phyloP scores from a whole-genome alignment of 2,797 vertebrate species.

The Rousettus madagascariensis region DNA sequence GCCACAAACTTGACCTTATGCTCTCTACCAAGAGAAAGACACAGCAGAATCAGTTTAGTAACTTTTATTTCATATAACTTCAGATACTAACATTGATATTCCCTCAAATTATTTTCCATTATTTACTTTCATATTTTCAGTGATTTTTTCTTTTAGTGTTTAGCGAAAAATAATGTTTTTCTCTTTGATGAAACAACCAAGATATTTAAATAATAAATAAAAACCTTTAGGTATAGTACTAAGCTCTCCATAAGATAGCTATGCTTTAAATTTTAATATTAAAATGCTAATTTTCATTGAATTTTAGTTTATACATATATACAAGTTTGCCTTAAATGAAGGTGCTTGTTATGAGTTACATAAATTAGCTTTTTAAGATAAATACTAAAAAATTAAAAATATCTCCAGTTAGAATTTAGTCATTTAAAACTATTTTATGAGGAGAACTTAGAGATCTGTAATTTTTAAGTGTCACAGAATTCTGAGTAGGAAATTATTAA shows the following conservation, averaged over 20 bases:
- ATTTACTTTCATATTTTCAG: constrained; percentile 36
- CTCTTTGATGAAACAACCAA: constrained; percentile 68
- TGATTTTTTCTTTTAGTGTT: constrained; percentile 52
- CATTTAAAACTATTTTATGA: constrained; percentile 15
- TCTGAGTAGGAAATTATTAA: neutral
- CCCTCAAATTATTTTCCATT: neutral
- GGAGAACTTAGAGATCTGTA: neutral
- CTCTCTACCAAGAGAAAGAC: constrained; percentile 54
- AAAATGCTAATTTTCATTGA: constrained; percentile 66
- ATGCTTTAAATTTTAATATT: constrained; percentile 40
- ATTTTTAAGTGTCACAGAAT: constrained; percentile 9
- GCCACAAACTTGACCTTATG: constrained; percentile 64
- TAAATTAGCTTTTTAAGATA: constrained; percentile 32
- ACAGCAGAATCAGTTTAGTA: neutral
- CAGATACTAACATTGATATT: constrained; percentile 1
- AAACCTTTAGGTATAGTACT: constrained; percentile 59
- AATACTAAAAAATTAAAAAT: neutral
- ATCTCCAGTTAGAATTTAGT: neutral
- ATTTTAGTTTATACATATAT: neutral
- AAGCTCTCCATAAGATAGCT: constrained; percentile 10
- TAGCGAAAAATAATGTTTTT: constrained; percentile 56
- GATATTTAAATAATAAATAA: constrained; percentile 42
- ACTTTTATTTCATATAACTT: neutral
- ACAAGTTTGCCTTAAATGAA: constrained; percentile 56
- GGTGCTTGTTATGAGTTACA: constrained; percentile 56